phyloP scores from a whole-genome alignment of 2,888 invertebrate genomes.

The Saturnia japonica region DNA sequence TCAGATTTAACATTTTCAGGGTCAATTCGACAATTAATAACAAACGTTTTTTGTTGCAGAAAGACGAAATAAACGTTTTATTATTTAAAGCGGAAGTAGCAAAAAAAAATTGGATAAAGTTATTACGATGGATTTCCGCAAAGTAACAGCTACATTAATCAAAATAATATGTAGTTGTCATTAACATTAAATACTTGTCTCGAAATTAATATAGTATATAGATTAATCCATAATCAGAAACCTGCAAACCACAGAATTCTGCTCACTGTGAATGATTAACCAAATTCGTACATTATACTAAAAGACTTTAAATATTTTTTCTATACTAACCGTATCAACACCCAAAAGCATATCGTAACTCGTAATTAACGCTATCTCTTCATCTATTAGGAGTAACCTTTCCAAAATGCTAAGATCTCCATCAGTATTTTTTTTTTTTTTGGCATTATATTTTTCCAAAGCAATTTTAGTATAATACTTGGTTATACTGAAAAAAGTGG shows the following conservation, averaged over 20 bases:
- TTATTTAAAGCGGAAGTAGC: too few relatives aligned
- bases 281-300: not conserved
- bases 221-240: not conserved
- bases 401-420: conserved; percentile 82
- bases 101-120: too few relatives aligned
- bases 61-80: too few relatives aligned
- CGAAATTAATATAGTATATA: not conserved
- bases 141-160: not conserved
- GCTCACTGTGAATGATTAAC: too few relatives aligned
- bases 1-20: too few relatives aligned
- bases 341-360: conserved; percentile 85
- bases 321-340: conserved; percentile 83
- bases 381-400: conserved; percentile 81
- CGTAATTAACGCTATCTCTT: conserved; percentile 83
- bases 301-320: not conserved
- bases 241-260: not conserved
- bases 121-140: too few relatives aligned
- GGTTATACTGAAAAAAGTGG: conserved; percentile 38
- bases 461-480: conserved; percentile 47
- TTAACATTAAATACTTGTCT: not conserved
- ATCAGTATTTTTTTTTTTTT: conserved; percentile 36
- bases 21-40: too few relatives aligned
- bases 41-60: too few relatives aligned
- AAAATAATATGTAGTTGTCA: not conserved
- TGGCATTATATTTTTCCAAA: conserved; percentile 41